Percentiles rank a stretch among this genome's conserved stretches.
These are phyloP conservation scores for Pachydiplax longipennis DNA, from an alignment of 2,888 invertebrate genomes.

Conservation along the genomic window DNA sequence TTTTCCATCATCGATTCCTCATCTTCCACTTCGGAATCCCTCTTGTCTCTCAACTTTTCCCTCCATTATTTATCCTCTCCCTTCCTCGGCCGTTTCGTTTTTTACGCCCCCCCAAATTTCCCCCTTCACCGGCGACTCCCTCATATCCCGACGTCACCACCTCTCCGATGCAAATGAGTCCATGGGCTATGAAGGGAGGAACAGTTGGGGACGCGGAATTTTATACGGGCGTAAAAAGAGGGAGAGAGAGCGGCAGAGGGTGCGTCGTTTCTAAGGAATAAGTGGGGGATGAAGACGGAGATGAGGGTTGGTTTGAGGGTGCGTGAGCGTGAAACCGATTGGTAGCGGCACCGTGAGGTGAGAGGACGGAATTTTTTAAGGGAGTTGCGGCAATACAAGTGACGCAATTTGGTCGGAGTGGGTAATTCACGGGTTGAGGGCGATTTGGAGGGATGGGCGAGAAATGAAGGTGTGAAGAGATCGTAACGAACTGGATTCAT, in stretches of 20 bases:
- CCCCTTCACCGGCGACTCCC: neutral
- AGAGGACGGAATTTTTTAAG: neutral
- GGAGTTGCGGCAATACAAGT: neutral
- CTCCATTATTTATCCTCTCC: neutral
- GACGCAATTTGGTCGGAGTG: neutral
- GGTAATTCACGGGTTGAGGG: neutral
- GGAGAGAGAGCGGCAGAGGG: neutral
- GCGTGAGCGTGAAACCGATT: neutral
- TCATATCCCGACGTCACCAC: neutral
- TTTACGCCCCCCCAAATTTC: neutral
- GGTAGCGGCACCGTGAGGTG: neutral
- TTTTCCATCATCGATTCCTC: neutral
- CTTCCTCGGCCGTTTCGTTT: neutral
- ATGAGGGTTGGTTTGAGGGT: neutral
- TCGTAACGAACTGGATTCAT: neutral
- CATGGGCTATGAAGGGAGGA: neutral
- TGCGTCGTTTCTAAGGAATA: neutral
- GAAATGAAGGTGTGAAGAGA: neutral
- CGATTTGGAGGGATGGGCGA: neutral
- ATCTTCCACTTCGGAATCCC: neutral
- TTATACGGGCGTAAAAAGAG: neutral
- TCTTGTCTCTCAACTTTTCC: neutral
- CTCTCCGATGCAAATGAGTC: constrained; percentile 33
- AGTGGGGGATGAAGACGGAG: neutral
- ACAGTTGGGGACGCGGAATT: neutral